A percentile compares a stretch with the other conserved stretches of the same genome.
These are phyloP conservation scores for Pollimyrus isidori DNA, from an alignment of 2,113 vertebrate genomes.

Conservation along the genomic window DNA sequence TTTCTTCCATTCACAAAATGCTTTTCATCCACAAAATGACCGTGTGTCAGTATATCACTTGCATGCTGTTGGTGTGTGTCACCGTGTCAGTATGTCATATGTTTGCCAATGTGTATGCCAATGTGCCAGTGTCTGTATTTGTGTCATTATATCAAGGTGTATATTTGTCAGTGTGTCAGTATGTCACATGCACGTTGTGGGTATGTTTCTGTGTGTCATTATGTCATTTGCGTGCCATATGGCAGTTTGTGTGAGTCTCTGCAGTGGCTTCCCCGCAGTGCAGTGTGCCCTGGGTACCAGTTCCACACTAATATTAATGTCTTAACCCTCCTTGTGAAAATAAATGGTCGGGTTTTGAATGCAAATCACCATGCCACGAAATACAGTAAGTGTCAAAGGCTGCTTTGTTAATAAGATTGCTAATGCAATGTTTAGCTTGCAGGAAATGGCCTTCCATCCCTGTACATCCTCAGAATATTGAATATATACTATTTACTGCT, in stretches of 20 bases:
- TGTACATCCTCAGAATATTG: background rate
- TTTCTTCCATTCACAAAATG: too few relatives aligned
- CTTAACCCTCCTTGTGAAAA: background rate
- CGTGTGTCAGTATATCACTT: too few relatives aligned
- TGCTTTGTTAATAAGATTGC: background rate
- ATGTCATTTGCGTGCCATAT: too few relatives aligned
- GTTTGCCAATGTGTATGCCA: background rate
- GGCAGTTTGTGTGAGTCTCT: background rate
- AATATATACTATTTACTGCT: background rate
- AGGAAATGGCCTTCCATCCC: background rate
- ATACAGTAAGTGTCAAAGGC: background rate
- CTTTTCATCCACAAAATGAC: too few relatives aligned
- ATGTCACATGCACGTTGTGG: background rate
- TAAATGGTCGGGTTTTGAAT: background rate
- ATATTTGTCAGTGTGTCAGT: background rate
- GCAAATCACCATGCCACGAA: background rate
- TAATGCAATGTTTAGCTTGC: background rate
- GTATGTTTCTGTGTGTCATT: too few relatives aligned
- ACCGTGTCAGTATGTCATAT: too few relatives aligned
- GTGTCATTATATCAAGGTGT: too few relatives aligned
- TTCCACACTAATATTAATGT: background rate
- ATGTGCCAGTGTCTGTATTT: background rate
- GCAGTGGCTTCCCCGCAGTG: background rate
- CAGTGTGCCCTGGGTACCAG: background rate
- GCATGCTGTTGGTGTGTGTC: too few relatives aligned